phyloP scores from a whole-genome alignment of 2,797 vertebrate genomes.

The Denticeps clupeoides region DNA sequence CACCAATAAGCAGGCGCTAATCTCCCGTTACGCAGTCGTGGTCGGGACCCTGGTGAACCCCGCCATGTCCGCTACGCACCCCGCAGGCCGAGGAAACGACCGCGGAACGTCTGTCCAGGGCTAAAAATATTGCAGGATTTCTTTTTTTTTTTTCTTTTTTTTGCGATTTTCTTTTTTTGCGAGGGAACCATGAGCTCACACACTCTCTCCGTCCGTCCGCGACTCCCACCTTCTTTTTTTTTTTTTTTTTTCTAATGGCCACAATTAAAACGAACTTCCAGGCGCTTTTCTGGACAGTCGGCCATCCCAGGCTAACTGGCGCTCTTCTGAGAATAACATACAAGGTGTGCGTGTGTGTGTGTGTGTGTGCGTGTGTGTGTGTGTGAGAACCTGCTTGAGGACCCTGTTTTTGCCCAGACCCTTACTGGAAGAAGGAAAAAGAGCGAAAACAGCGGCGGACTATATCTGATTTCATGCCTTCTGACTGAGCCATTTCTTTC shows the following conservation, averaged over 20 bases:
- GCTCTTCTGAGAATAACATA: no score
- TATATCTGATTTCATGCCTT: conserved; percentile 27
- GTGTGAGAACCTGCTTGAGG: conserved; percentile 29
- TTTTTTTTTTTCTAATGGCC: conserved; percentile 28
- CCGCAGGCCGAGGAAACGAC: no score
- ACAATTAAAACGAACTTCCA: conserved; percentile 40
- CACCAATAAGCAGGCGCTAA: no score
- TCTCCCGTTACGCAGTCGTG: no score
- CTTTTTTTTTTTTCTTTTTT: no score
- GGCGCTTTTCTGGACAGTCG: no score
- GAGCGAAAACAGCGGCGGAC: conserved; percentile 14
- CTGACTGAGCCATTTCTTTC: conserved; percentile 9
- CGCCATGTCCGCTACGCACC: no score
- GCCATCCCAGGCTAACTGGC: no score
- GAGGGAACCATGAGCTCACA: no score
- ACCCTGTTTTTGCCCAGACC: conserved; percentile 21
- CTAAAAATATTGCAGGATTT: conserved; percentile 60
- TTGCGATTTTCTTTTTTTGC: no score
- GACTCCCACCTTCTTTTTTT: conserved; percentile 24
- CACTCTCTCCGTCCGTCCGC: background rate
- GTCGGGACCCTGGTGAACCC: no score
- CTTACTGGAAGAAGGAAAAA: conserved; percentile 24
- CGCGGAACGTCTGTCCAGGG: no score
- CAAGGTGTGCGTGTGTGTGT: background rate
- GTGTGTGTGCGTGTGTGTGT: background rate